A percentile compares a stretch with the other conserved stretches of the same genome.
phyloP scores from a whole-genome alignment of 2,888 invertebrate genomes.

The Bellardia bayeri region DNA sequence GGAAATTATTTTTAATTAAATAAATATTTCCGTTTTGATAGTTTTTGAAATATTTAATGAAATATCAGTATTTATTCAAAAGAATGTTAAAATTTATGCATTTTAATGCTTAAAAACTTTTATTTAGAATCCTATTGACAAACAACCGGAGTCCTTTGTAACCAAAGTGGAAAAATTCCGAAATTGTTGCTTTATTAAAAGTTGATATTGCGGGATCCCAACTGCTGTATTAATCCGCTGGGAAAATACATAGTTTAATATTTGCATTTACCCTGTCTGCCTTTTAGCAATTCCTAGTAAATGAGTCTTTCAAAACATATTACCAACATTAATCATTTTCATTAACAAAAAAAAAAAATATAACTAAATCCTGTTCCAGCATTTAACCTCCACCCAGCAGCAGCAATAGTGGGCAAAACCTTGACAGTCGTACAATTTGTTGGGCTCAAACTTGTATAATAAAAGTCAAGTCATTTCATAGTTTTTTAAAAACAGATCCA shows the following conservation, averaged over 20 bases:
- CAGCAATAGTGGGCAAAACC: conserved; percentile 30
- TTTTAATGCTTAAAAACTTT: too few relatives aligned
- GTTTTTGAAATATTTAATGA: background rate
- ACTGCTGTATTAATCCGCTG: background rate
- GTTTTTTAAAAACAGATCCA: conserved; percentile 54
- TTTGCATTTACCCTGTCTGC: conserved; percentile 27
- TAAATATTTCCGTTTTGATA: conserved; percentile 61
- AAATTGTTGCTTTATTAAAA: background rate
- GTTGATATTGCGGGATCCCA: background rate
- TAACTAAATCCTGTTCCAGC: conserved; percentile 41
- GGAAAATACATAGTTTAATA: conserved; percentile 7
- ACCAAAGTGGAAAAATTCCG: too few relatives aligned
- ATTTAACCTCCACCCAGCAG: conserved; percentile 47
- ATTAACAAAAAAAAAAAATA: conserved; percentile 39
- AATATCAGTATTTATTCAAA: background rate
- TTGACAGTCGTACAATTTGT: conserved; percentile 42
- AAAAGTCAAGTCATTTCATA: conserved; percentile 69
- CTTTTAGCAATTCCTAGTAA: conserved; percentile 9
- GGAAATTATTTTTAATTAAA: conserved; percentile 44
- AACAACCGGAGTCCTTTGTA: too few relatives aligned
- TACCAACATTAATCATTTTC: conserved; percentile 54
- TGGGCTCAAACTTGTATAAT: conserved; percentile 54
- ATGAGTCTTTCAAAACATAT: conserved; percentile 29
- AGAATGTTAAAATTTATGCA: too few relatives aligned
- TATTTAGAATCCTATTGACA: too few relatives aligned